These are phyloP conservation scores for Geopemphigus sp. DNA, from an alignment of 1,140 invertebrate species.

Conservation along the genomic window DNA sequence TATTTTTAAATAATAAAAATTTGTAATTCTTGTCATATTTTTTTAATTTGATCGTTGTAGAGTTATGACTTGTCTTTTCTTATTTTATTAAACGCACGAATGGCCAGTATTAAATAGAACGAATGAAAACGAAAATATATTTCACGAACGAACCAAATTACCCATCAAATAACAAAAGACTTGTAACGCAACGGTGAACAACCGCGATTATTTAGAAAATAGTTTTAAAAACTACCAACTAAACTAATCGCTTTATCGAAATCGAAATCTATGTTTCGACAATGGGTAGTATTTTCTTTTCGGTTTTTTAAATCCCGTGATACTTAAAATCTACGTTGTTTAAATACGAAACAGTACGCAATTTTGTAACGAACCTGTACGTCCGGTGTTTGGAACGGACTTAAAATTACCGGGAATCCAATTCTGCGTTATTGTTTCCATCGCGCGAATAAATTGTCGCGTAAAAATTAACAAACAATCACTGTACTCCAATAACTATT, in stretches of 20 bases:
- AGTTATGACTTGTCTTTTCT: too few species aligned
- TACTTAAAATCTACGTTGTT: not conserved
- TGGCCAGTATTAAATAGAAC: too few species aligned
- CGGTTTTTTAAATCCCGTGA: not conserved
- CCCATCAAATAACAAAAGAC: too few species aligned
- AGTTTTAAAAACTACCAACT: too few species aligned
- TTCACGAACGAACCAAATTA: not conserved
- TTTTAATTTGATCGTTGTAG: too few species aligned
- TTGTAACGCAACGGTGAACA: too few species aligned
- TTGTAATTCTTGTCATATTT: too few species aligned
- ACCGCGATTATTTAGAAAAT: too few species aligned
- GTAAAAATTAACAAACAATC: not conserved
- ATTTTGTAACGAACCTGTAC: not conserved
- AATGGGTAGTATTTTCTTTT: too few species aligned
- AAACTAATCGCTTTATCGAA: too few species aligned
- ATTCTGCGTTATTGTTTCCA: not conserved
- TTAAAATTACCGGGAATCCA: slow-evolving; percentile 41
- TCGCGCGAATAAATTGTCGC: not conserved
- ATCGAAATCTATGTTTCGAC: too few species aligned
- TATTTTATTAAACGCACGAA: too few species aligned
- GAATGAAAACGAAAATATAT: not conserved
- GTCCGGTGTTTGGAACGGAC: slow-evolving; percentile 1
- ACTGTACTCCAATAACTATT: not conserved
- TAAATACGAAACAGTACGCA: not conserved
- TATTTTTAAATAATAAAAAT: not conserved